phyloP scores from a whole-genome alignment of 1,140 invertebrate genomes.

The Temnothorax longispinosus region DNA sequence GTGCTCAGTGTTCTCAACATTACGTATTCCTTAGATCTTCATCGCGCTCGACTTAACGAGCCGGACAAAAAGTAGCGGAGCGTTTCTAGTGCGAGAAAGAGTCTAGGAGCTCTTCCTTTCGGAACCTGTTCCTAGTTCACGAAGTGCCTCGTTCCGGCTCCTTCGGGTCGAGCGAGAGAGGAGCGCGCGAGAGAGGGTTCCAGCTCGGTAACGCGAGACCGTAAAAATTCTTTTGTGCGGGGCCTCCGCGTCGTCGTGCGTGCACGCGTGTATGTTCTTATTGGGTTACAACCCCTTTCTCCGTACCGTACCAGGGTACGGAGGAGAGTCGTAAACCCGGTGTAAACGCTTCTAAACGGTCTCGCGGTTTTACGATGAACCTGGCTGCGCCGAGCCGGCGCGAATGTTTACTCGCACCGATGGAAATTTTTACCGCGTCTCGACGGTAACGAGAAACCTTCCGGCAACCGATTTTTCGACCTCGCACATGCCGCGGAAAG shows the following conservation, averaged over 20 bases:
- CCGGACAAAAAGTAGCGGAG: constrained; percentile 46
- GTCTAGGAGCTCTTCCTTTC: constrained; percentile 31
- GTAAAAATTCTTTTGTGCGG: constrained; percentile 60
- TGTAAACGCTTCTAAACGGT: constrained; percentile 64
- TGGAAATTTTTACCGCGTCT: constrained; percentile 41
- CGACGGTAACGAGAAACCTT: constrained; percentile 55
- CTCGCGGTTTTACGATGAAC: constrained; percentile 55
- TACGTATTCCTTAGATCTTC: constrained; percentile 39
- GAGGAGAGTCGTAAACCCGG: constrained; percentile 53
- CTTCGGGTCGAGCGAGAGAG: background rate
- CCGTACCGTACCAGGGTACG: background rate
- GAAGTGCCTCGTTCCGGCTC: background rate
- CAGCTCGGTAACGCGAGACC: constrained; percentile 44
- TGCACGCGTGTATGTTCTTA: constrained; percentile 45
- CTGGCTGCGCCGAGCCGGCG: constrained; percentile 2
- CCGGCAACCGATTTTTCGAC: constrained; percentile 56
- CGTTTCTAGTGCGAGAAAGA: constrained; percentile 23
- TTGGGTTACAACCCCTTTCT: constrained; percentile 55
- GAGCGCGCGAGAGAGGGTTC: background rate
- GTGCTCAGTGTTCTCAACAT: constrained; percentile 16
- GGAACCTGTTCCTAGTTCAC: constrained; percentile 41
- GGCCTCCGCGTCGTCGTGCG: constrained; percentile 32
- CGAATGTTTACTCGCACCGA: constrained; percentile 47
- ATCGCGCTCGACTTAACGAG: constrained; percentile 44
- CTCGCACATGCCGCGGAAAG: constrained; percentile 1